Percentiles rank a stretch among this genome's conserved stretches.
phyloP scores from a whole-genome alignment of 2,888 invertebrate genomes.

The Sisyra terminalis region DNA sequence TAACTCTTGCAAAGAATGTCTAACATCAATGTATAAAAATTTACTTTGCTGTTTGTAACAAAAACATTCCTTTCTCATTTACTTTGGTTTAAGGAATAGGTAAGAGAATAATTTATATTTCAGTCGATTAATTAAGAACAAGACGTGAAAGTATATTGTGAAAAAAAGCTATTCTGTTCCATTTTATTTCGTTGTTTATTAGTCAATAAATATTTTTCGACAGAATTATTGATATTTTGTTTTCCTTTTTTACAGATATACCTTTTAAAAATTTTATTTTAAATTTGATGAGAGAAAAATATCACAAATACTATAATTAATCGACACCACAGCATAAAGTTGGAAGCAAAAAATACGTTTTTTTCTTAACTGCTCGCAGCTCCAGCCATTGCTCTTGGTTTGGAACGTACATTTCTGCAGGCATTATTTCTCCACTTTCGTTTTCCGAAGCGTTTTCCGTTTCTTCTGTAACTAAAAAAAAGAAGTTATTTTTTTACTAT shows the following conservation, averaged over 20 bases:
- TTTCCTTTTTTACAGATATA: background rate
- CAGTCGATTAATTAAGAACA: too few relatives aligned
- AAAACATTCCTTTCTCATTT: background rate
- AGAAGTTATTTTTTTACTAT: too few relatives aligned
- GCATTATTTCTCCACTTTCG: constrained; percentile 44
- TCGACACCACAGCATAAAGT: constrained; percentile 10
- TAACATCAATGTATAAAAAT: too few relatives aligned
- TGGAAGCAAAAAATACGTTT: constrained; percentile 11
- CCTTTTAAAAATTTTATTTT: background rate
- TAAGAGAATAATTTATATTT: background rate
- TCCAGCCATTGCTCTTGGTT: constrained; percentile 82
- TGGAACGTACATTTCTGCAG: constrained; percentile 85
- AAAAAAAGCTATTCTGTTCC: background rate
- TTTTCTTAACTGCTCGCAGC: constrained; percentile 41
- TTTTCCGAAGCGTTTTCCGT: constrained; percentile 18
- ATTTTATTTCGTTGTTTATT: background rate
- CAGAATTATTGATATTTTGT: background rate
- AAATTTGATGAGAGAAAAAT: background rate
- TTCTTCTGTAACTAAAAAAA: too few relatives aligned
- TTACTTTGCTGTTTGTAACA: too few relatives aligned
- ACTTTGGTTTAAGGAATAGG: background rate
- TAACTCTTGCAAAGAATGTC: too few relatives aligned
- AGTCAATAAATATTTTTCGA: background rate
- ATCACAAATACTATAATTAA: background rate
- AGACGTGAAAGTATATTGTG: background rate